phyloP scores from a whole-genome alignment of 2,888 invertebrate species.

The Pogonocherus hispidulus region DNA sequence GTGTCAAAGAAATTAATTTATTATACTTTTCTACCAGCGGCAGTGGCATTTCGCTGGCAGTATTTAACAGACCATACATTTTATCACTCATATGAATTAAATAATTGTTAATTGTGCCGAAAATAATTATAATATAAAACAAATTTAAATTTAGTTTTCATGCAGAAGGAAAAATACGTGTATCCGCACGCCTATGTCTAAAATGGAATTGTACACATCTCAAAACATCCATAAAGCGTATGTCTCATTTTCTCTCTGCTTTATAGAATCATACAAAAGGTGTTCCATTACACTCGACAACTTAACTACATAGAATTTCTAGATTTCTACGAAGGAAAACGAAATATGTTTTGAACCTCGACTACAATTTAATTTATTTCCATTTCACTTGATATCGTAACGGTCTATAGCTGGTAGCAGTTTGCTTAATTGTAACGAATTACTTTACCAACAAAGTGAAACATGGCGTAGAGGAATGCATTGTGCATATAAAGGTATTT shows the following conservation, averaged over 20 bases:
- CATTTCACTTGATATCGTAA: conserved; percentile 14
- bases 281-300: conserved; percentile 30
- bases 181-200: conserved; percentile 3
- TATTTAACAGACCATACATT: no score
- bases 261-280: conserved; percentile 26
- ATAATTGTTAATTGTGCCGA: no score
- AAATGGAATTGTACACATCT: conserved; percentile 24
- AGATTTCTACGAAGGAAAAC: conserved; percentile 20
- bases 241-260: conserved; percentile 23
- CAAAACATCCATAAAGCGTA: conserved; percentile 26
- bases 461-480: neutral
- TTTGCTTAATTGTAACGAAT: conserved; percentile 29
- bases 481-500: neutral
- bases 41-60: no score
- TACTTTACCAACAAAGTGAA: conserved; percentile 8
- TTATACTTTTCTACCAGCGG: no score
- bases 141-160: no score
- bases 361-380: conserved; percentile 26
- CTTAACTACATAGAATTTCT: conserved; percentile 29
- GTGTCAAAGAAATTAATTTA: no score
- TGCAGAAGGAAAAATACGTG: neutral
- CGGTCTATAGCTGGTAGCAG: conserved; percentile 14
- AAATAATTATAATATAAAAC: no score
- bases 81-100: no score
- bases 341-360: conserved; percentile 24